Conservation (phyloP, 2,797 vertebrate species). For the Diglossa cyanea region DNA sequence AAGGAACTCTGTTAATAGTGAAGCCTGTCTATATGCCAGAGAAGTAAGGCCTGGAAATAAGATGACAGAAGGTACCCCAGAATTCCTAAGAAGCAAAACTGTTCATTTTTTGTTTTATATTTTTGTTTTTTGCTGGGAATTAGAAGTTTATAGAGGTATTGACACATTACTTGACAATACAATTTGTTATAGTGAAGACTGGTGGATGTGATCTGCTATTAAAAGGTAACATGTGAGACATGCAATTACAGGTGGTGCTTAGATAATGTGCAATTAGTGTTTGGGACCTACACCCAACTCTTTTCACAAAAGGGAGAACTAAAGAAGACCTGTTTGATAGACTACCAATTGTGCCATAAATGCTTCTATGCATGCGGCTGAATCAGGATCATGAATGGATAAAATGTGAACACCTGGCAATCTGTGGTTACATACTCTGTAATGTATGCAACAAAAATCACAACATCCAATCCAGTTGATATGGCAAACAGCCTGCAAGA, state of each 20-base stretch:
- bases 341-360: conserved; percentile 39
- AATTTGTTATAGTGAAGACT: conserved; percentile 47
- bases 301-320: conserved; percentile 40
- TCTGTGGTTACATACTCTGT: conserved; percentile 61
- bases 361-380: conserved; percentile 31
- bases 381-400: conserved; percentile 15
- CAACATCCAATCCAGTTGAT: conserved; percentile 24
- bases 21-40: conserved; percentile 79
- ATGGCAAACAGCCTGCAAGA: conserved; percentile 21
- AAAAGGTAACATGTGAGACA: conserved; percentile 68
- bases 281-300: conserved; percentile 60
- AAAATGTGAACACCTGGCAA: conserved; percentile 45
- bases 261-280: conserved; percentile 74
- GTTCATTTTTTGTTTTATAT: neutral
- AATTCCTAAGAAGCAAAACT: conserved; percentile 49
- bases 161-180: conserved; percentile 64
- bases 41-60: conserved; percentile 81
- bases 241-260: conserved; percentile 70
- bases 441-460: conserved; percentile 34
- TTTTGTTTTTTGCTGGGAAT: conserved; percentile 24
- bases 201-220: conserved; percentile 62
- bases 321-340: conserved; percentile 8
- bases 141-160: conserved; percentile 53
- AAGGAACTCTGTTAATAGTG: conserved; percentile 77
- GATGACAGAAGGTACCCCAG: conserved; percentile 58